Percentiles rank a stretch among this genome's conserved stretches.
Conservation (phyloP, 2,888 invertebrate species). For the Dyspetes luteomarginatus region DNA sequence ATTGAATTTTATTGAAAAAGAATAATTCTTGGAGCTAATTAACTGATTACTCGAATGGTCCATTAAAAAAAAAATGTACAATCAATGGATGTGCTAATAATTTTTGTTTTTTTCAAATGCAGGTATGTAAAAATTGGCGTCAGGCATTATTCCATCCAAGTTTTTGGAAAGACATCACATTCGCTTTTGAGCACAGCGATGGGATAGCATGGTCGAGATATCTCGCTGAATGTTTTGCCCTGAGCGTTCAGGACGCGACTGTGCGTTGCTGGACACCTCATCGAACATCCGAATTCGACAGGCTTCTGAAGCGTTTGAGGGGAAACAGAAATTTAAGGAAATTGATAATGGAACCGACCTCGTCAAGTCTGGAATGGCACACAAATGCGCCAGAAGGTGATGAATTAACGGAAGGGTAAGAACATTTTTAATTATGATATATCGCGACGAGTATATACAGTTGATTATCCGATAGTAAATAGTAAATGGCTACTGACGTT, state of each 20-base stretch:
- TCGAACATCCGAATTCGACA: slow-evolving; percentile 75
- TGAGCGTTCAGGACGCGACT: slow-evolving; percentile 82
- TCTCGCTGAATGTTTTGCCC: slow-evolving; percentile 81
- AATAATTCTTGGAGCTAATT: too few relatives aligned
- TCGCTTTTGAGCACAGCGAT: slow-evolving; percentile 80
- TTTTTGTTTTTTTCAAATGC: slow-evolving; percentile 41
- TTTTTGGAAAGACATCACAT: slow-evolving; percentile 83
- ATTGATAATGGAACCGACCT: slow-evolving; percentile 80
- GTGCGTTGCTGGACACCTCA: slow-evolving; percentile 81
- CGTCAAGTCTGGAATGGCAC: slow-evolving; percentile 74
- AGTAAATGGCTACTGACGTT: too few relatives aligned
- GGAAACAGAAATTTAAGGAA: slow-evolving; percentile 80
- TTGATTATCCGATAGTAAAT: background rate
- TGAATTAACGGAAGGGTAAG: slow-evolving; percentile 66
- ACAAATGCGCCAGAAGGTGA: slow-evolving; percentile 60
- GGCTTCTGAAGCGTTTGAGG: slow-evolving; percentile 79
- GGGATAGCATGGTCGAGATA: slow-evolving; percentile 80
- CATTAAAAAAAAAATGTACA: background rate
- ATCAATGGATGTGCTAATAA: background rate
- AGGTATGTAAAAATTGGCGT: slow-evolving; percentile 86
- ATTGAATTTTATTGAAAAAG: too few relatives aligned
- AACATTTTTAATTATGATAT: slow-evolving; percentile 46
- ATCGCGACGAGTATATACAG: background rate
- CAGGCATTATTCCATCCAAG: slow-evolving; percentile 83
- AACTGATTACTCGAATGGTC: too few relatives aligned